These are phyloP conservation scores for Liparis tanakae DNA, from an alignment of 2,797 vertebrate genomes.

Conservation along the genomic window DNA sequence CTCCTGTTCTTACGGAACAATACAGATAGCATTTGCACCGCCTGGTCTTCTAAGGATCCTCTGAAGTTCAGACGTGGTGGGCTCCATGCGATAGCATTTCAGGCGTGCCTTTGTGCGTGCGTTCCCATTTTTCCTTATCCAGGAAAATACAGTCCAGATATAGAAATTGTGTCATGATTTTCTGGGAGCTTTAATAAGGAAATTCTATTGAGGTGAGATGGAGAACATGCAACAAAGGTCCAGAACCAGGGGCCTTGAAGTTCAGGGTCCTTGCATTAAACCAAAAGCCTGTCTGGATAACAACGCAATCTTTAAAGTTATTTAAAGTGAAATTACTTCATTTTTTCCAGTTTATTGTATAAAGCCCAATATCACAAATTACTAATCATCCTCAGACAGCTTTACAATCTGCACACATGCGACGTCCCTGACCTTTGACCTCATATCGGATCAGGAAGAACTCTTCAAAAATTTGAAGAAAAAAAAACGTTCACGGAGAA, in stretches of 20 bases:
- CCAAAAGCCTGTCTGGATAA: too few relatives aligned
- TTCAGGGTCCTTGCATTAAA: not conserved
- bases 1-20: not conserved
- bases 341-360: too few relatives aligned
- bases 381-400: too few relatives aligned
- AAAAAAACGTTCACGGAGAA: too few relatives aligned
- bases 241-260: not conserved
- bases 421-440: too few relatives aligned
- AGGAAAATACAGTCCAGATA: not conserved
- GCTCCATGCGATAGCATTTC: not conserved
- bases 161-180: not conserved
- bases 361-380: too few relatives aligned
- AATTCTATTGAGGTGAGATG: not conserved
- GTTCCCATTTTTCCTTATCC: not conserved
- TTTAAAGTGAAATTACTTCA: too few relatives aligned
- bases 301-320: not conserved
- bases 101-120: not conserved
- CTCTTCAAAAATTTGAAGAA: too few relatives aligned
- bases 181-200: not conserved
- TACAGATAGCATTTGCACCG: not conserved
- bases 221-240: not conserved
- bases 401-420: too few relatives aligned
- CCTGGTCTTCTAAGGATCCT: too few relatives aligned
- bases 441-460: too few relatives aligned
- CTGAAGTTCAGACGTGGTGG: not conserved